Percentiles rank a stretch among this genome's conserved stretches.
Evolutionary conservation across 2,888 invertebrate species (phyloP).

Genomic region (Koerneria pararmatus): DNA sequence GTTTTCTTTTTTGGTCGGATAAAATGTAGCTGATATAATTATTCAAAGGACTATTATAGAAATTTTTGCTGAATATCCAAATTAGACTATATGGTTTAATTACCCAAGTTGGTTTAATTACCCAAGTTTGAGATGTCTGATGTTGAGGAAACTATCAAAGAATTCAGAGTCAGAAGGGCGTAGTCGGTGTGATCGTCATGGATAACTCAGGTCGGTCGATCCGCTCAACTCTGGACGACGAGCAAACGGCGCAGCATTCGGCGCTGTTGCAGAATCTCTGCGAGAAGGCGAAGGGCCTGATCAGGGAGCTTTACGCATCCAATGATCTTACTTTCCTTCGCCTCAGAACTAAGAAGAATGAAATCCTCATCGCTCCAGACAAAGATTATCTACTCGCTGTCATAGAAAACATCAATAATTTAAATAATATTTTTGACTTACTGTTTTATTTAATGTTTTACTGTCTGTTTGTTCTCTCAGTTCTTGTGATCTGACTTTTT

Average conservation of each 20-base stretch:
- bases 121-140: constrained; percentile 67
- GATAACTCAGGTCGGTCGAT: constrained; percentile 82
- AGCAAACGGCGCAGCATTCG: constrained; percentile 88
- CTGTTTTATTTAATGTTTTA: no score
- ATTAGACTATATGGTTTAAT: no score
- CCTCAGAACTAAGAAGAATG: constrained; percentile 89
- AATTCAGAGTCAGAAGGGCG: constrained; percentile 86
- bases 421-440: no score
- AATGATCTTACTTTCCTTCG: constrained; percentile 91
- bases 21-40: no score
- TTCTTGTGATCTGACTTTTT: no score
- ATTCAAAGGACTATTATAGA: no score
- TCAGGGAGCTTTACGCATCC: constrained; percentile 79
- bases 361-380: constrained; percentile 95
- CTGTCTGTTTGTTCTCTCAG: no score
- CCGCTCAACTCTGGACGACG: constrained; percentile 76
- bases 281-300: constrained; percentile 65
- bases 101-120: no score
- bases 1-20: no score
- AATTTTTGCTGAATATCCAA: no score
- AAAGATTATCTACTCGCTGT: constrained; percentile 89
- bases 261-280: constrained; percentile 81
- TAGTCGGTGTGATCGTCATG: constrained; percentile 88
- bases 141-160: constrained; percentile 94
- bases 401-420: constrained; percentile 63